These are phyloP conservation scores for Umimayanthus kanabou DNA, from an alignment of 92 coral and sea anemone genomes.

Conservation along the genomic window DNA sequence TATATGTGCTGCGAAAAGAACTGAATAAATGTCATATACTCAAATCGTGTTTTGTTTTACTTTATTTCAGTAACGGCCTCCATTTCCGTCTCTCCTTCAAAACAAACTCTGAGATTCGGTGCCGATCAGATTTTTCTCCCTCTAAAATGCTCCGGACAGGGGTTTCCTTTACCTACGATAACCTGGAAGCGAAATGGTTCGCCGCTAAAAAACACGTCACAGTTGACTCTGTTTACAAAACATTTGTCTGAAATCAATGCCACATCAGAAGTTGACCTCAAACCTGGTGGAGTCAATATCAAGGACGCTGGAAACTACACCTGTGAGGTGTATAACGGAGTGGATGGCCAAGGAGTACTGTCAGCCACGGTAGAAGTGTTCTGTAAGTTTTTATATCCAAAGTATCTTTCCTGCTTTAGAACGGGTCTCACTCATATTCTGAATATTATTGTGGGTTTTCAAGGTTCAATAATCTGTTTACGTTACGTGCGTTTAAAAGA, in stretches of 20 bases:
- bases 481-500: too few species aligned
- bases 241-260: neutral
- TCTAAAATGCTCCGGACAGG: neutral
- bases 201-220: neutral
- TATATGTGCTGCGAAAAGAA: neutral
- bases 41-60: too few species aligned
- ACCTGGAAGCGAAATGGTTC: slow-evolving; percentile 2
- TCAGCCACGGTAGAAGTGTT: slow-evolving; percentile 18
- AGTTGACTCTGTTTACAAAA: neutral
- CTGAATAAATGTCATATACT: neutral
- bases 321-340: slow-evolving; percentile 4
- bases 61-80: slow-evolving; percentile 1
- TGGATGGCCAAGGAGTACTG: neutral
- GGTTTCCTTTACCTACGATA: neutral
- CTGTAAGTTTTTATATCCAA: neutral
- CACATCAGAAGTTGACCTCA: slow-evolving; percentile 7
- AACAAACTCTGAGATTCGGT: neutral
- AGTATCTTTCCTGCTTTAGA: too few species aligned
- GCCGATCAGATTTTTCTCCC: neutral
- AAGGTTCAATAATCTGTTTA: neutral
- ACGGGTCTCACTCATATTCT: too few species aligned
- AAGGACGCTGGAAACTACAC: slow-evolving; percentile 27
- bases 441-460: neutral
- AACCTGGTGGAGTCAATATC: slow-evolving; percentile 6
- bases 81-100: neutral